These are phyloP conservation scores for Chelonoidis abingdonii DNA, from an alignment of 2,113 vertebrate species.

Conservation along the genomic window DNA sequence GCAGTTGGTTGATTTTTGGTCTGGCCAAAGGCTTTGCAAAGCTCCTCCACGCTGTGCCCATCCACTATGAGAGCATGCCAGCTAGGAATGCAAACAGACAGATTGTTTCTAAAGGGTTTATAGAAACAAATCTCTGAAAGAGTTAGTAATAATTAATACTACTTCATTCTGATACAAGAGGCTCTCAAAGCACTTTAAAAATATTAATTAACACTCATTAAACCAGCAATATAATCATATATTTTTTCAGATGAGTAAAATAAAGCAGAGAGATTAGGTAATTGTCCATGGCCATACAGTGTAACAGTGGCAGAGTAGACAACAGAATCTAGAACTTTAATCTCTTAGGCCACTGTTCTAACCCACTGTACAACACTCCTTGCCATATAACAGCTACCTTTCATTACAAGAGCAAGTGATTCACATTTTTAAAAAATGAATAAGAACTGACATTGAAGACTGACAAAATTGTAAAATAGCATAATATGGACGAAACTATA, in stretches of 20 bases:
- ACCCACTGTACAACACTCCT: neutral
- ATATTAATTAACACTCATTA: neutral
- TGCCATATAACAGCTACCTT: neutral
- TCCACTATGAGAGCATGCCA: conserved; percentile 94
- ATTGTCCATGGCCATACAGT: neutral
- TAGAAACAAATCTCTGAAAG: conserved; percentile 27
- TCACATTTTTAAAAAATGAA: neutral
- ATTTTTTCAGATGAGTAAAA: neutral
- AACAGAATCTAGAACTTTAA: neutral
- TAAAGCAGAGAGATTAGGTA: neutral
- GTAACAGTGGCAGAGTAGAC: neutral
- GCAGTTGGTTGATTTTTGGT: conserved; percentile 92
- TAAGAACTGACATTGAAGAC: neutral
- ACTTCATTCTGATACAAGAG: neutral
- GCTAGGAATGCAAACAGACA: conserved; percentile 78
- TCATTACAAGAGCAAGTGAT: conserved; percentile 25
- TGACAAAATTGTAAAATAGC: neutral
- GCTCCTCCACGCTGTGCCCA: conserved; percentile 96
- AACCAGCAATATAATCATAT: neutral
- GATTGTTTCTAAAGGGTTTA: conserved; percentile 58
- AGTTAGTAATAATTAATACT: conserved; percentile 10
- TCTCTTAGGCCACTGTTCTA: neutral
- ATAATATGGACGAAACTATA: neutral
- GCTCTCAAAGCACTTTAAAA: neutral
- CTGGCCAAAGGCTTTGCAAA: conserved; percentile 95